phyloP scores from a whole-genome alignment of 2,113 vertebrate species.

The Peromyscus polionotus region DNA sequence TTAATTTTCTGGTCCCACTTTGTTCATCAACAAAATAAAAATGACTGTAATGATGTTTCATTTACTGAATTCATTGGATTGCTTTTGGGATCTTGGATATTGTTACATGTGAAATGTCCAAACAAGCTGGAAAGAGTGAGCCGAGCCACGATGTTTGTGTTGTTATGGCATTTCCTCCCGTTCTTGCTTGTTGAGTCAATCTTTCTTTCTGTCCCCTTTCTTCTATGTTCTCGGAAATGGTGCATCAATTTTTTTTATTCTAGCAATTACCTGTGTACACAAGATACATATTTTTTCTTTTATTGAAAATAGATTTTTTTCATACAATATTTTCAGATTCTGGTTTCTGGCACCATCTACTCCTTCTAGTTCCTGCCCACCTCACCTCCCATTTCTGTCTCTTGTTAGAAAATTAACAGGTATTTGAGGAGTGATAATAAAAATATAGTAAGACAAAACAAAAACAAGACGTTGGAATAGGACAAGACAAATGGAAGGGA shows the following conservation, averaged over 20 bases:
- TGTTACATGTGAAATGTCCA: background rate
- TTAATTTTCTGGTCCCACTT: background rate
- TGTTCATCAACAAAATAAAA: conserved; percentile 23
- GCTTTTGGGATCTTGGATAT: background rate
- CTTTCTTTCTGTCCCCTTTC: background rate
- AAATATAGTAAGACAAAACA: background rate
- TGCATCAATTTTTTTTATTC: background rate
- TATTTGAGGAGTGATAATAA: background rate
- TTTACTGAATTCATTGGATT: background rate
- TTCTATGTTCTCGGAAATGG: background rate
- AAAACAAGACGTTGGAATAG: background rate
- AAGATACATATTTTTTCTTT: background rate
- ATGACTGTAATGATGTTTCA: background rate
- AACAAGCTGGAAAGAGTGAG: background rate
- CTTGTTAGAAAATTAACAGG: background rate
- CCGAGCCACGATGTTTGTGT: background rate
- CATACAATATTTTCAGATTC: background rate
- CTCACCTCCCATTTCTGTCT: background rate
- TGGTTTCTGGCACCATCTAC: too few relatives aligned
- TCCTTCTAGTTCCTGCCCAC: background rate
- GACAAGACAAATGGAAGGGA: background rate
- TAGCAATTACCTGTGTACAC: background rate
- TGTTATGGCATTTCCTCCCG: background rate
- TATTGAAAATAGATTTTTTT: background rate
- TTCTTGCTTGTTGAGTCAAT: background rate